phyloP scores from a whole-genome alignment of 1,140 invertebrate genomes.

The Drosophila bifasciata region DNA sequence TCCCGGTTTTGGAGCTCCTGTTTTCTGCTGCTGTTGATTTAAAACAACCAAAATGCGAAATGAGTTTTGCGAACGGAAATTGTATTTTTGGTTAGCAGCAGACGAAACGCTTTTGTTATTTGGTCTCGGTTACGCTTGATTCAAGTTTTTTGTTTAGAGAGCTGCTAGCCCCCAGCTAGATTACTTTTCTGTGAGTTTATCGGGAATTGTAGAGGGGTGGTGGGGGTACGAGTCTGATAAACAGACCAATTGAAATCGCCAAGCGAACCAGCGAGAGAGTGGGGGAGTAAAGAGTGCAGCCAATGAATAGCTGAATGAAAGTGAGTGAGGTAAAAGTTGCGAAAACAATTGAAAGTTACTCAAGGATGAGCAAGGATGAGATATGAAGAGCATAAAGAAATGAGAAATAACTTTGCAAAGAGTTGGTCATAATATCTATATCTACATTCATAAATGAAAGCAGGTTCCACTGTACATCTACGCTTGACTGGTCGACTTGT shows the following conservation, averaged over 20 bases:
- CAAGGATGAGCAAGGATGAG: neutral
- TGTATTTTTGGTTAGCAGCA: conserved; percentile 73
- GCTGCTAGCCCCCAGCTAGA: conserved; percentile 44
- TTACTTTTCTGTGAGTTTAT: conserved; percentile 49
- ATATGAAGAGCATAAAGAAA: conserved; percentile 7
- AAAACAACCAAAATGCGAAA: conserved; percentile 80
- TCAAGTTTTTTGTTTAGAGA: conserved; percentile 54
- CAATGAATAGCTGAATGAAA: conserved; percentile 2
- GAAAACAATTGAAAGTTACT: conserved; percentile 36
- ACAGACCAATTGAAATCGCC: neutral
- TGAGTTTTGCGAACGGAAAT: conserved; percentile 78
- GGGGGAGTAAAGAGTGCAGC: neutral
- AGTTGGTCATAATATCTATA: neutral
- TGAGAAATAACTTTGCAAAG: too few species aligned
- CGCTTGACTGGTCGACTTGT: too few species aligned
- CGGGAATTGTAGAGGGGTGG: neutral
- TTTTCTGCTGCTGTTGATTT: conserved; percentile 64
- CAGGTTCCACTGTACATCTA: too few species aligned
- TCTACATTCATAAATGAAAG: too few species aligned
- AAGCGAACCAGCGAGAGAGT: too few species aligned
- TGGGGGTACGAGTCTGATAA: too few species aligned
- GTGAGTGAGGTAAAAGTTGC: conserved; percentile 16
- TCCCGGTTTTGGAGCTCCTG: neutral
- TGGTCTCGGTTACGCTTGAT: conserved; percentile 32
- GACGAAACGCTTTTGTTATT: conserved; percentile 56